These are phyloP conservation scores for Dromiciops gliroides DNA, from an alignment of 2,113 vertebrate species.

Conservation along the genomic window DNA sequence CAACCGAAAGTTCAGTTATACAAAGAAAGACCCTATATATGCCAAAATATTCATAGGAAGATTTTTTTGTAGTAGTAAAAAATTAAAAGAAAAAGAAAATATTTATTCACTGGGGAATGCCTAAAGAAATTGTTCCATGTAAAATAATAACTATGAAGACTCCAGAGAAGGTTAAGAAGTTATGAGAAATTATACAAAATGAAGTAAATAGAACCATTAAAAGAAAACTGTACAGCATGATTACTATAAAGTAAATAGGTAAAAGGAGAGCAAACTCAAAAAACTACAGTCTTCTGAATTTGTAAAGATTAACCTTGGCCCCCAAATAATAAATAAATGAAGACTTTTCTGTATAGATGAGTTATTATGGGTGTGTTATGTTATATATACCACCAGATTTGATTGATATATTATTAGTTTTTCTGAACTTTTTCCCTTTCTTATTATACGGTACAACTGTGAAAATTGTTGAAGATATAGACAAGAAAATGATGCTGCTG, in stretches of 20 bases:
- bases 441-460: neutral
- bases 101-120: neutral
- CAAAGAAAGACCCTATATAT: accelerated
- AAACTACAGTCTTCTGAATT: too few species aligned
- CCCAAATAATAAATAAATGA: neutral
- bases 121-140: neutral
- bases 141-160: neutral
- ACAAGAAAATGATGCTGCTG: neutral
- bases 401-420: neutral
- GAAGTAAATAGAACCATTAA: neutral
- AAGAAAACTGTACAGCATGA: neutral
- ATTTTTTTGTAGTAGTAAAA: neutral
- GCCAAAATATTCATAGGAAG: neutral
- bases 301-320: neutral
- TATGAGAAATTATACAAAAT: neutral
- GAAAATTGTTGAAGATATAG: neutral
- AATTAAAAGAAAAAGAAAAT: neutral
- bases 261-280: too few species aligned
- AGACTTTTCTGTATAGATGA: neutral
- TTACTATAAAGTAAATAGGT: neutral
- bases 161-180: neutral
- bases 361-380: neutral
- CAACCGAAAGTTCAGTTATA: neutral
- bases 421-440: neutral
- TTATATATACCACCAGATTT: neutral